Evolutionary conservation across 2,888 invertebrate genomes (phyloP), one percentile per base, ranked within the genome.

Genomic region (Cremastinae sp.): DNA sequence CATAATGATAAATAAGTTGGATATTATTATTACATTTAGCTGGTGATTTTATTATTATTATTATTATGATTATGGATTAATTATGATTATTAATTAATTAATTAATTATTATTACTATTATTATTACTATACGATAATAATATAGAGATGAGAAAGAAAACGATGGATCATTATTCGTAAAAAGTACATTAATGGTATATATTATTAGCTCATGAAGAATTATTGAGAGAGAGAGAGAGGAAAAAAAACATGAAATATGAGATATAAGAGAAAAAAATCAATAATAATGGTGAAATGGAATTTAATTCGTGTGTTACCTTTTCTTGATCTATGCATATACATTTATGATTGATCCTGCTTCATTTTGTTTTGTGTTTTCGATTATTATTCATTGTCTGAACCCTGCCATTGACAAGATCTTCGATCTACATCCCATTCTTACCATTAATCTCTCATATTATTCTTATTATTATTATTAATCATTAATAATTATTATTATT

Each of bases 141-240:
- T 81, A 84, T 84, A 86, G 81, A 84, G 74, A 83, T 81, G 36
- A 54, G 62, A 28, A 43, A 61, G 66, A 64, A 78, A 68, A 69
- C 86, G 84, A 82, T 84, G 83, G 82, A 87, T 87, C 85, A 86
- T 85, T 85, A 85, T 86, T 86, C 86, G 80, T 87, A 86, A 85
- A 70, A 28, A 85, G 81, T 86, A 85, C 82, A 84, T 81, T 66
- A 83, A 78, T 84, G 84, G 84, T 85, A 85, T 84, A 85, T 59
- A 58, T 43, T 75, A 75, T 66, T 80, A 80, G 86, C 86, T 84
- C 85, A 87, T 84, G 84, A 5, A 84, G 71, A 75, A 85, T 47
- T 47, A 70, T 84, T 84, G 84, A 87, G 85, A 86, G 84, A 83
- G 84, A 84, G 49, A 73, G 69, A 59, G 41, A 47, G 18, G 61